phyloP scores from a whole-genome alignment of 2,113 vertebrate species.

The Nannospalax galili region DNA sequence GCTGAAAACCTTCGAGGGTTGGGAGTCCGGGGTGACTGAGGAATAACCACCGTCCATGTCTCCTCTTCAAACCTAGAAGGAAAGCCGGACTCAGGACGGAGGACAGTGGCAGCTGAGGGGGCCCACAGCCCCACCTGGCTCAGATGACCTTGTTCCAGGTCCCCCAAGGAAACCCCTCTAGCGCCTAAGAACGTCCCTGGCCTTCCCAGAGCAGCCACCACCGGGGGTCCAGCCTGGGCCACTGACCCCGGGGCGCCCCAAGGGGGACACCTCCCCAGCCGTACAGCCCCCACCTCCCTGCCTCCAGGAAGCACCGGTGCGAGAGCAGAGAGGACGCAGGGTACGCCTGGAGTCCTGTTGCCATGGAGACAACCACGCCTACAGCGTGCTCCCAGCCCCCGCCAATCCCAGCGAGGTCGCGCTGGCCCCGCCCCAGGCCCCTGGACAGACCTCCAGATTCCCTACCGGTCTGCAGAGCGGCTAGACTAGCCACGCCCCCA shows the following conservation, averaged over 20 bases:
- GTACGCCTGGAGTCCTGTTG: no score
- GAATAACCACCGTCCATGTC: not conserved
- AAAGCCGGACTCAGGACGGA: not conserved
- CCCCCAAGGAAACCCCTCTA: not conserved
- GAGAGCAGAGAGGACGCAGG: no score
- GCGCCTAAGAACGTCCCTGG: not conserved
- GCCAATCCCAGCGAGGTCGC: not conserved
- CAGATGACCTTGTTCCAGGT: not conserved
- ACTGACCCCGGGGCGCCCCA: not conserved
- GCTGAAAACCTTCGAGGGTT: not conserved
- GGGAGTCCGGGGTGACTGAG: not conserved
- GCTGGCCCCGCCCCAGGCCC: not conserved
- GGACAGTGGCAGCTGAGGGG: not conserved
- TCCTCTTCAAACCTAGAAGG: not conserved
- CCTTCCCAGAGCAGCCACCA: not conserved
- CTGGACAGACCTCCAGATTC: not conserved
- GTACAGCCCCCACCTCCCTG: no score
- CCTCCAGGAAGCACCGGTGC: not conserved
- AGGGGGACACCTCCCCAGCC: no score
- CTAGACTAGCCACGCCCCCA: not conserved
- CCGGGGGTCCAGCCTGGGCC: not conserved
- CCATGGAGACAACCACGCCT: constrained; percentile 57
- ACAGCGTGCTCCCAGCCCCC: not conserved
- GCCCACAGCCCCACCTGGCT: not conserved
- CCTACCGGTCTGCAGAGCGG: not conserved